Conservation (phyloP, 2,888 invertebrate species). For the Xanthia icteritia region DNA sequence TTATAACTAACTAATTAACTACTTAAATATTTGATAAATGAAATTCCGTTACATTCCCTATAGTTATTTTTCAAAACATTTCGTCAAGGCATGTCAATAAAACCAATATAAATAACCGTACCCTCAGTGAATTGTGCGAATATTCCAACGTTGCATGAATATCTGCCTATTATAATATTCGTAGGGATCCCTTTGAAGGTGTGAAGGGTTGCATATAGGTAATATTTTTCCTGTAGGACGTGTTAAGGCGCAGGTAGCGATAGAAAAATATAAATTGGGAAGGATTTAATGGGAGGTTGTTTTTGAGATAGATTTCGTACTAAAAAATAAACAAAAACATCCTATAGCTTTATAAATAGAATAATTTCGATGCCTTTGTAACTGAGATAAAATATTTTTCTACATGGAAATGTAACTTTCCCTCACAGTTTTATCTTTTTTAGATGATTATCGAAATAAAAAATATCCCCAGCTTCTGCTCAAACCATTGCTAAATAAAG, state of each 20-base stretch:
- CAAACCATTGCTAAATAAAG: neutral
- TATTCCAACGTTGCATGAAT: conserved; percentile 26
- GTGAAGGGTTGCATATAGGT: conserved; percentile 40
- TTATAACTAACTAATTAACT: no score
- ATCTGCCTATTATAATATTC: conserved; percentile 40
- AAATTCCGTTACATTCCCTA: neutral
- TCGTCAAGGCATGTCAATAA: neutral
- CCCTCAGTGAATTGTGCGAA: conserved; percentile 20
- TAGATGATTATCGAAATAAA: neutral
- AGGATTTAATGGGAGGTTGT: neutral
- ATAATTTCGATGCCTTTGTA: neutral
- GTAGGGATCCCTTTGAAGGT: conserved; percentile 39
- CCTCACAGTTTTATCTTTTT: neutral
- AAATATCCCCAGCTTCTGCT: neutral
- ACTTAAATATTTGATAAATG: neutral
- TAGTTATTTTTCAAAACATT: conserved; percentile 1
- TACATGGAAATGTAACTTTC: neutral
- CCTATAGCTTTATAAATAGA: no score
- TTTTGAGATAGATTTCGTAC: neutral
- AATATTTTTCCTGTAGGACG: conserved; percentile 38
- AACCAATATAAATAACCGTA: conserved; percentile 11
- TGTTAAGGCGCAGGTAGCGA: neutral
- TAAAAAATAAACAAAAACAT: no score
- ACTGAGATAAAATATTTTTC: neutral
- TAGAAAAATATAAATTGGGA: conserved; percentile 10